Base-by-base conservation (phyloP, 2,797 vertebrate genomes). In the Hydrocynus forskahlii region DNA sequence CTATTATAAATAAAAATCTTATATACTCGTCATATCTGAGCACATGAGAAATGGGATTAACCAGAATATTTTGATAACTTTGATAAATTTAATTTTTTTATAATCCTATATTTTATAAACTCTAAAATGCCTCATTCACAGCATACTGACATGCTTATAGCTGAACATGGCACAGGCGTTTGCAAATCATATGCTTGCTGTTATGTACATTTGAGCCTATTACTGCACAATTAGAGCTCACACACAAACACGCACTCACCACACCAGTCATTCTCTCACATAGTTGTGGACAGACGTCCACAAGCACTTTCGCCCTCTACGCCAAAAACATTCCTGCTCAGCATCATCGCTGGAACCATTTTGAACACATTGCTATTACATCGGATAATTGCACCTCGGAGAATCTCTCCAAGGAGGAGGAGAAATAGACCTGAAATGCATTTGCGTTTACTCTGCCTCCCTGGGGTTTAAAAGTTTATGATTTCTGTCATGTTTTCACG, bases 261-360 rank as follows among this genome's bases (percentile, higher is more conserved):
- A 14, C 64, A 71, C 54, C 45, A 38, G 59, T 7, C 78, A 66
- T 6, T 73, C 50, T 74, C 25, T 66, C 35, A 75, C 50, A 75
- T 75, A 75, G 12, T 59, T 80, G 70, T 75, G 71, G 79, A 80
- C 62, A 75, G 79, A 74, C 70, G 5, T 66, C 78, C 54, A 59
- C 62, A 80, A 74, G 9, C 52, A n/a, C 50, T 66, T 59, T 80
- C 70, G 57, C 78, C 63, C 63, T 29, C 7, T 67, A 62, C 74
- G 70, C 78, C 21, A 10, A 52, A 63, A 64, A 62, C 70, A 67
- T 74, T 74, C 48, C 69, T 64, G 48, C 5, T 63, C 29, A 73
- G 59, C 48, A 66, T 80, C 71, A 67, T 75, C 43, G 25, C 43
- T 57, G 43, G 50, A 67, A 48, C 72, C 57, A 80, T 80, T 75